Conservation (phyloP, 1,140 invertebrate genomes). For the Eurosta solidaginis region DNA sequence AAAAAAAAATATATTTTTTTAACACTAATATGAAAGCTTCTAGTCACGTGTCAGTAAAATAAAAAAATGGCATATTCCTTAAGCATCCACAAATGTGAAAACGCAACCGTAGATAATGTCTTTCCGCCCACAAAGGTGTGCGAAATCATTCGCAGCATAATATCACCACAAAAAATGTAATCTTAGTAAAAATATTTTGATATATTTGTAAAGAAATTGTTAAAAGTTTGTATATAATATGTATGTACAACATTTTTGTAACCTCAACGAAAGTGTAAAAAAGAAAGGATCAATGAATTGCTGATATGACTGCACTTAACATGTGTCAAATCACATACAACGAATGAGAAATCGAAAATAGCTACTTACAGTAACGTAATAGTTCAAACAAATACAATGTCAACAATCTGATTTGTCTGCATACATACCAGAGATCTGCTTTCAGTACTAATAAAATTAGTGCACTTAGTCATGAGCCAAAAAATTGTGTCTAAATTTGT, state of each 20-base stretch:
- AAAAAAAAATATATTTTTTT: neutral
- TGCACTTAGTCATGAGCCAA: too few species aligned
- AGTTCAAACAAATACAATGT: constrained; percentile 1
- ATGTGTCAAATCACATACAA: neutral
- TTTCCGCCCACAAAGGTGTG: neutral
- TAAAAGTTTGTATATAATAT: neutral
- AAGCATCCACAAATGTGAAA: too few species aligned
- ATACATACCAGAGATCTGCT: neutral
- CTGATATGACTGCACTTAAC: constrained; percentile 13
- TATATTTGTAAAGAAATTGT: constrained; percentile 14
- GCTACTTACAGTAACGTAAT: constrained; percentile 9
- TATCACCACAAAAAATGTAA: too few species aligned
- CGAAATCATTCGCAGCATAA: neutral
- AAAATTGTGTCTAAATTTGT: too few species aligned
- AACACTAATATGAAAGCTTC: neutral
- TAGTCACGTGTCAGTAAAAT: neutral
- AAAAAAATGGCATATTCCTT: too few species aligned
- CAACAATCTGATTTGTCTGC: neutral
- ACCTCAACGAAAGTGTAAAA: neutral
- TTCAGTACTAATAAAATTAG: too few species aligned
- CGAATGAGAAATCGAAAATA: neutral
- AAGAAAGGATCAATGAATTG: neutral
- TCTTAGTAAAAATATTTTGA: neutral
- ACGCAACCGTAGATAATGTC: neutral
- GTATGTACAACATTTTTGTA: neutral